Conservation (phyloP, 2,888 invertebrate genomes). For the Anthrax anthrax region DNA sequence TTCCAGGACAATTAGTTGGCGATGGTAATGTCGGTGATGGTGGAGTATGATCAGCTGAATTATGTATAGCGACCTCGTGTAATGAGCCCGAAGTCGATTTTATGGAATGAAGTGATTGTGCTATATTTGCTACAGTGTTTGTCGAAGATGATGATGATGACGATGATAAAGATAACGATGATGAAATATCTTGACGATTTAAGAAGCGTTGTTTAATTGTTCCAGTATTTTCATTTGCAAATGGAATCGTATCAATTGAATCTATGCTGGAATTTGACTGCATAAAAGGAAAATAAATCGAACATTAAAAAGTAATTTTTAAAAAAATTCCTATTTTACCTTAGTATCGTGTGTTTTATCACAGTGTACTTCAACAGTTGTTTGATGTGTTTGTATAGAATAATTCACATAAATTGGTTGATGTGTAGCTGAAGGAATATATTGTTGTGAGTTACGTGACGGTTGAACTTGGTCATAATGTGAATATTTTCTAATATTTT, state of each 20-base stretch:
- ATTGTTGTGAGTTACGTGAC: slow-evolving; percentile 19
- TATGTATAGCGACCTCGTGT: slow-evolving; percentile 35
- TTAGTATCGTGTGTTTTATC: slow-evolving; percentile 35
- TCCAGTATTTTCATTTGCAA: slow-evolving; percentile 97
- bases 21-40: slow-evolving; percentile 10
- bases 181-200: slow-evolving; percentile 36
- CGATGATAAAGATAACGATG: slow-evolving; percentile 30
- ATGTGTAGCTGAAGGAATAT: slow-evolving; percentile 19
- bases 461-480: slow-evolving; percentile 8
- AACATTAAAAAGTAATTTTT: slow-evolving; percentile 40
- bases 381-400: slow-evolving; percentile 37
- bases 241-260: slow-evolving; percentile 82
- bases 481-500: slow-evolving; percentile 7
- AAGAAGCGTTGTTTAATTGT: slow-evolving; percentile 80
- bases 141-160: slow-evolving; percentile 34
- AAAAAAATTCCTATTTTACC: slow-evolving; percentile 18
- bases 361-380: slow-evolving; percentile 44
- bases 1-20: not conserved
- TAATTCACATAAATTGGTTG: slow-evolving; percentile 35
- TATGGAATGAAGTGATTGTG: slow-evolving; percentile 33
- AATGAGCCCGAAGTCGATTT: slow-evolving; percentile 32
- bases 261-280: slow-evolving; percentile 92
- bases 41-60: slow-evolving; percentile 16
- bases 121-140: slow-evolving; percentile 32
- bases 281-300: slow-evolving; percentile 37